These are phyloP conservation scores for Antechinus stuartii DNA, from an alignment of 2,113 vertebrate species.

Conservation along the genomic window DNA sequence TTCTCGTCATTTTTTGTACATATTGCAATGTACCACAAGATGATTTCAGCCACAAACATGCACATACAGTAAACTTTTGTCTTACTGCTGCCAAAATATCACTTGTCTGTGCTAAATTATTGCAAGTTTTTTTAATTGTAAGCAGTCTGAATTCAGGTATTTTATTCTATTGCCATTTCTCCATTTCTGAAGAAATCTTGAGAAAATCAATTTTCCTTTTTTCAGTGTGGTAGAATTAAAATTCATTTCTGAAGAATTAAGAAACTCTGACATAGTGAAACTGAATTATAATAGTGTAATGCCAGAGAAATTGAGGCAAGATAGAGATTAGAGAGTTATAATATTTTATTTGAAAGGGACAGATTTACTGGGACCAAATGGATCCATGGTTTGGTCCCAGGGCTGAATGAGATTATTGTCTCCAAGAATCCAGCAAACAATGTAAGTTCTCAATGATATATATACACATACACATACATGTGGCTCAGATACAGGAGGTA, in stretches of 20 bases:
- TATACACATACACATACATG: too few relatives aligned
- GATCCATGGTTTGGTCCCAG: too few relatives aligned
- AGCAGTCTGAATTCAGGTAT: background rate
- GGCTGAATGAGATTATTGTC: too few relatives aligned
- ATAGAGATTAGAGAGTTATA: too few relatives aligned
- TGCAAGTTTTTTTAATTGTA: conserved; percentile 12
- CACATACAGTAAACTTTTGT: background rate
- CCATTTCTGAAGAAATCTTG: conserved; percentile 17
- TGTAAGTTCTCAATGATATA: too few relatives aligned
- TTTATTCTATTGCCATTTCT: background rate
- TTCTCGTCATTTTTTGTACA: conserved; percentile 15
- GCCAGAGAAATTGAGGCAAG: too few relatives aligned
- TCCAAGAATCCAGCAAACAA: too few relatives aligned
- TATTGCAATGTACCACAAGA: conserved; percentile 23
- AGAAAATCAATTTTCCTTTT: conserved; percentile 23
- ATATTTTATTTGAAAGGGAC: too few relatives aligned
- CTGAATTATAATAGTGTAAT: background rate
- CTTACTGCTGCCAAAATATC: background rate
- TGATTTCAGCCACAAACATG: conserved; percentile 20
- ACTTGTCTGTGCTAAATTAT: conserved; percentile 20
- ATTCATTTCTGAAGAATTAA: conserved; percentile 2
- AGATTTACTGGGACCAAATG: too few relatives aligned
- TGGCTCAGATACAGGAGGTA: too few relatives aligned
- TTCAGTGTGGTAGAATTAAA: conserved; percentile 32
- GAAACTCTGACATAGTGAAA: background rate